These are phyloP conservation scores for Pampusana beccarii DNA, from an alignment of 2,113 vertebrate genomes.

Conservation along the genomic window DNA sequence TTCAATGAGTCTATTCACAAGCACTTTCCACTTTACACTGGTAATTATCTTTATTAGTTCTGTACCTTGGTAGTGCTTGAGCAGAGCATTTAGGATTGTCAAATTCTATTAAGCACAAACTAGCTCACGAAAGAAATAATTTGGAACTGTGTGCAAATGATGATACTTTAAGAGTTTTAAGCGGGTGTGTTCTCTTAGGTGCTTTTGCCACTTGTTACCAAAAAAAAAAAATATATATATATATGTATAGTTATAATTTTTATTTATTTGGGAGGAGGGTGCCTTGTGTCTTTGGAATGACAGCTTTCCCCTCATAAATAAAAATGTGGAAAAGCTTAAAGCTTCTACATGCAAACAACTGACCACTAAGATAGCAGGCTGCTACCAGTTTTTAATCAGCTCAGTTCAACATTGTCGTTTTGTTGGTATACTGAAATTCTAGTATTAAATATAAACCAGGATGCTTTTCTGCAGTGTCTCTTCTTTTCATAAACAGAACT, in stretches of 20 bases:
- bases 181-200: background rate
- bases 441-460: background rate
- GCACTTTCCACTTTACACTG: background rate
- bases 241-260: background rate
- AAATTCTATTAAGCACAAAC: constrained; percentile 48
- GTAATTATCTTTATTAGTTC: constrained; percentile 46
- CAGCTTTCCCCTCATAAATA: background rate
- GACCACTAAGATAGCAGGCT: background rate
- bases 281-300: background rate
- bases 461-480: background rate
- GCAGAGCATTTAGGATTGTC: constrained; percentile 43
- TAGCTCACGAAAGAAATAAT: constrained; percentile 15
- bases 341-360: background rate
- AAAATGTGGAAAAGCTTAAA: background rate
- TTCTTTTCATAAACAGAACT: background rate
- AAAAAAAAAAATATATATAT: background rate
- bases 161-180: background rate
- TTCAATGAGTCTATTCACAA: constrained; percentile 28
- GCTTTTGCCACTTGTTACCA: background rate
- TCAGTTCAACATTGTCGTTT: background rate
- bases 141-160: background rate
- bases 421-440: background rate
- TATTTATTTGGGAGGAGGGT: background rate
- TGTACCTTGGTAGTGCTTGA: constrained; percentile 40
- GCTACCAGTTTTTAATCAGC: background rate